Evolutionary conservation across 2,797 vertebrate genomes (phyloP), one percentile per base, ranked within the genome.

Genomic region (Anomalospiza imberbis): DNA sequence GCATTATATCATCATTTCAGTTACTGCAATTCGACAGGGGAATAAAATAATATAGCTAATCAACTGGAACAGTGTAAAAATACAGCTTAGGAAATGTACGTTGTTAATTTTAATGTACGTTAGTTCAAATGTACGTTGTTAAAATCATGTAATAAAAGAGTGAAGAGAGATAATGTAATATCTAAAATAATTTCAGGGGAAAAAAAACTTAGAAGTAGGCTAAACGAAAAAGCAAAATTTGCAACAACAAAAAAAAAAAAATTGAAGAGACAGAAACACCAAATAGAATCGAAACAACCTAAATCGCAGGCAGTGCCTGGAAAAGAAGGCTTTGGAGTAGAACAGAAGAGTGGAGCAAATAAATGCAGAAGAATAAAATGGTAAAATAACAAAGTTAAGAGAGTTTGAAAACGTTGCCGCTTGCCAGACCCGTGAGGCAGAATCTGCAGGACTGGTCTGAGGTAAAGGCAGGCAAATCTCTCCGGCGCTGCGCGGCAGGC

Each of bases 271-370:
- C 36, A 48, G 22, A 36, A 57, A 29, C 3, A 26, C n/a, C 61
- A 25, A 54, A 62, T 7, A 26, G 18, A 67, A 82, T 11, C 0
- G 0, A 70, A 84, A 51, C 29, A 25, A 24, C 22, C 14, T 22
- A 19, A 65, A 51, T 17, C 2, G 1, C 1, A 2, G 50, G 34
- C 34, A 25, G 7, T 1, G 9, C 66, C 58, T 45, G 45, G 32
- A 47, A 54, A 51, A 75, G 20, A 31, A 38, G 7, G 10, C 9
- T 34, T 72, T 57, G 28, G 63, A 76, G 32, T 6, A 0, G 6
- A 54, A 50, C 14, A 53, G 45, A 57, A 76, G 83, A 91, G 18
- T 1, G 5, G 10, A 89, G 26, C 7, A 36, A 78, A 82, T 25
- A 54, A 72, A 86, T 1, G 17, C 60, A 66, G 28, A 60, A 63